Base-by-base conservation (phyloP, 2,113 vertebrate species). In the Gymnobelideus leadbeateri region DNA sequence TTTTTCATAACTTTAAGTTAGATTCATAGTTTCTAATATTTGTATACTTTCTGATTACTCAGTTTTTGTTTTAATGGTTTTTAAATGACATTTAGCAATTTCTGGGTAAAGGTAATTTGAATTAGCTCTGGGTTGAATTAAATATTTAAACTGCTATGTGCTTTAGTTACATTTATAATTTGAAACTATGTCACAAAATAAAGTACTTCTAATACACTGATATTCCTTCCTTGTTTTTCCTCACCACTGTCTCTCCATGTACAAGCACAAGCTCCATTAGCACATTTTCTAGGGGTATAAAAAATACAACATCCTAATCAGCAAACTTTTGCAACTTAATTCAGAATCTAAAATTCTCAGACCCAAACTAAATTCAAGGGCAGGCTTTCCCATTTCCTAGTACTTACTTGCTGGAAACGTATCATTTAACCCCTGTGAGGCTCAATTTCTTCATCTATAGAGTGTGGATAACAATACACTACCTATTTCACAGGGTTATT, bases 21-120 rank as follows among this genome's bases (percentile, higher is more conserved):
- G n/a, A 84, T 43, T 84, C n/a, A 21, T 84, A 77, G 57, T 43
- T 21, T 43, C n/a, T 23, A 43, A 23, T 84, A 43, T 43, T 43
- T 84, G 16, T 84, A 43, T 43, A 84, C 19, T 23, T 84, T 84
- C 37, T 84, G n/a, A 84, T 43, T 84, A 84, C n/a, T 43, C n/a
- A 43, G n/a, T n/a, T 84, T 77, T 77, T n/a, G 61, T 77, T 84
- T 84, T 84, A 84, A 84, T 84, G n/a, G 68, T 43, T 84, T 84
- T 43, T 84, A 84, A 84, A 84, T 84, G n/a, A 84, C 68, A 43
- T 84, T 84, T 84, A 43, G 0, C n/a, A 84, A 23, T 84, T 84
- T 43, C n/a, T 84, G n/a, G 16, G 37, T 43, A 43, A 84, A 84
- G 19, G 68, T 21, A 21, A 84, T 84, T 43, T 84, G 19, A 84